Evolutionary conservation across 2,888 invertebrate species (phyloP).

Genomic region (Phaedon cochleariae): DNA sequence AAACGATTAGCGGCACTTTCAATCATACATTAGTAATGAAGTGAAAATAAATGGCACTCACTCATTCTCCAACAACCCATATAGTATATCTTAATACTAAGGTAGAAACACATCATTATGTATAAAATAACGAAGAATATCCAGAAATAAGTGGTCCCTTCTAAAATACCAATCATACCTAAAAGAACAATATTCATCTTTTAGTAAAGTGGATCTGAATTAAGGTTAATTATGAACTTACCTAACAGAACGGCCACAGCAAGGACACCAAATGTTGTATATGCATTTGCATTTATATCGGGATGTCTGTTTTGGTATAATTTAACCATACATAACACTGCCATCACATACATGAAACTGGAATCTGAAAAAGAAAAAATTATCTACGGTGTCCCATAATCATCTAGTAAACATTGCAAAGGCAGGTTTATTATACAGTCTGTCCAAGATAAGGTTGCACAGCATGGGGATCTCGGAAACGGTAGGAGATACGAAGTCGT

Average conservation of each 20-base stretch:
- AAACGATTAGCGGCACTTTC: background rate
- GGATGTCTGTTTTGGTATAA: conserved; percentile 89
- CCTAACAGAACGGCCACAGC: conserved; percentile 78
- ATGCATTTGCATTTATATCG: conserved; percentile 85
- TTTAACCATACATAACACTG: conserved; percentile 85
- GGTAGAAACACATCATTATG: conserved; percentile 69
- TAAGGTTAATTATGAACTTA: conserved; percentile 40
- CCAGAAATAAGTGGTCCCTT: conserved; percentile 74
- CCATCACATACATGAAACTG: conserved; percentile 92
- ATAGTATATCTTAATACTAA: conserved; percentile 79
- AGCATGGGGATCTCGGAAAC: too few species aligned
- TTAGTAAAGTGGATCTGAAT: background rate
- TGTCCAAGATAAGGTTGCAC: too few species aligned
- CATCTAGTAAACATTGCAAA: too few species aligned
- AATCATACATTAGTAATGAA: background rate
- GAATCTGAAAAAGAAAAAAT: conserved; percentile 72
- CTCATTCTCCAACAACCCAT: conserved; percentile 76
- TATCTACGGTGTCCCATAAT: too few species aligned
- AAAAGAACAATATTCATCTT: conserved; percentile 45
- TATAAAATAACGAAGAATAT: conserved; percentile 76
- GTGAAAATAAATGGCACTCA: conserved; percentile 51
- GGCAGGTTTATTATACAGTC: too few species aligned
- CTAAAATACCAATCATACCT: conserved; percentile 74
- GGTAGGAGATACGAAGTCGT: too few species aligned
- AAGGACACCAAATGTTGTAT: conserved; percentile 80